These are phyloP conservation scores for Lycaon pictus DNA, from an alignment of 2,113 vertebrate genomes.

Conservation along the genomic window DNA sequence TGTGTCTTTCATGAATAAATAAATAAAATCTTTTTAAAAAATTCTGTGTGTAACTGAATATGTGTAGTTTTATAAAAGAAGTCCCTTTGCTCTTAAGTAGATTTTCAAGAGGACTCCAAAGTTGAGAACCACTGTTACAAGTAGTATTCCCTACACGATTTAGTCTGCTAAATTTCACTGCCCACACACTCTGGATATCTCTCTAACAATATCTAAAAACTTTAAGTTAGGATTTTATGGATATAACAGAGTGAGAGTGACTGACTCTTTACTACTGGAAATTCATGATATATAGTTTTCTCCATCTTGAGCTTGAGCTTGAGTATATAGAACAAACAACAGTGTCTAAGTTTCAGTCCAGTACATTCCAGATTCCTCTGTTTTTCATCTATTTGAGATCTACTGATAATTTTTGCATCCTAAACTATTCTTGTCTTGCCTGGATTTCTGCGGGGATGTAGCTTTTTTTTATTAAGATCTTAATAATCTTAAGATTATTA, in stretches of 20 bases:
- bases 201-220: not conserved
- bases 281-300: not conserved
- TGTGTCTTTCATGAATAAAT: too few species aligned
- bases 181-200: not conserved
- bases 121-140: not conserved
- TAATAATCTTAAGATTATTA: too few species aligned
- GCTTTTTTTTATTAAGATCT: not conserved
- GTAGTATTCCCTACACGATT: not conserved
- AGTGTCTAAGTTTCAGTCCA: not conserved
- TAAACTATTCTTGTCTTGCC: not conserved
- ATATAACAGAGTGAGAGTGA: not conserved
- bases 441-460: conserved; percentile 8
- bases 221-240: not conserved
- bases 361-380: not conserved
- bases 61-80: not conserved
- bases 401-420: not conserved
- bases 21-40: not conserved
- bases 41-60: not conserved
- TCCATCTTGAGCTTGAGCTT: not conserved
- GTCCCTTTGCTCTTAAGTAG: not conserved
- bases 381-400: not conserved
- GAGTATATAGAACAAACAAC: not conserved
- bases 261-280: not conserved
- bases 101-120: not conserved
- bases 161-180: not conserved